Evolutionary conservation across 2,888 invertebrate genomes (phyloP).

Genomic region (Hymenopus coronatus): DNA sequence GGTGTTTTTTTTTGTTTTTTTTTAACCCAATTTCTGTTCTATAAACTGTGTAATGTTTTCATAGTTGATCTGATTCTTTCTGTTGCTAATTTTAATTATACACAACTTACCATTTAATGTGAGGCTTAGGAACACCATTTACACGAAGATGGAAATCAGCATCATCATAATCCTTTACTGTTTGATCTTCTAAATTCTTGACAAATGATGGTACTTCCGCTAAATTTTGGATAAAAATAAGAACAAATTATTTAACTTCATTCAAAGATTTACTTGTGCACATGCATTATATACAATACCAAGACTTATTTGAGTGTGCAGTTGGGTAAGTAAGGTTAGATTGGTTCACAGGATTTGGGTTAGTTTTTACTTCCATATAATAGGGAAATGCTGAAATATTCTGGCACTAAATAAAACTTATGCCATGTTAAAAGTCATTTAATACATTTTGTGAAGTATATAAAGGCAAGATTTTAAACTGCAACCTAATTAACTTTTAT

Average conservation of each 20-base stretch:
- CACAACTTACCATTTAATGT: slow-evolving; percentile 67
- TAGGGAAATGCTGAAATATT: too few relatives aligned
- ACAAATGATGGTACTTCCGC: slow-evolving; percentile 76
- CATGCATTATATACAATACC: not conserved
- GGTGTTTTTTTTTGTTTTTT: too few relatives aligned
- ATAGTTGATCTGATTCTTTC: too few relatives aligned
- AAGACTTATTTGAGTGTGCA: not conserved
- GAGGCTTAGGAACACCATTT: slow-evolving; percentile 79
- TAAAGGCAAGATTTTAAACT: too few relatives aligned
- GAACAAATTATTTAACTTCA: not conserved
- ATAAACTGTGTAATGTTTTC: not conserved
- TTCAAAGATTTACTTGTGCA: not conserved
- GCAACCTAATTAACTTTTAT: too few relatives aligned
- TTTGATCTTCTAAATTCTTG: slow-evolving; percentile 65
- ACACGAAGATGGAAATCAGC: slow-evolving; percentile 68
- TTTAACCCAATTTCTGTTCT: not conserved
- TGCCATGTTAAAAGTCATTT: too few relatives aligned
- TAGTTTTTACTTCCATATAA: too few relatives aligned
- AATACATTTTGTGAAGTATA: too few relatives aligned
- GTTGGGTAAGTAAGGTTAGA: not conserved
- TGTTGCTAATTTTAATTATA: too few relatives aligned
- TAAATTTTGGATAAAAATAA: slow-evolving; percentile 43
- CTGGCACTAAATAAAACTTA: too few relatives aligned
- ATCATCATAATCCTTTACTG: slow-evolving; percentile 69
- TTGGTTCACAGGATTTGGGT: too few relatives aligned